Evolutionary conservation across 2,888 invertebrate species (phyloP), one percentile per base, ranked within the genome.

Genomic region (Magallana nippona): DNA sequence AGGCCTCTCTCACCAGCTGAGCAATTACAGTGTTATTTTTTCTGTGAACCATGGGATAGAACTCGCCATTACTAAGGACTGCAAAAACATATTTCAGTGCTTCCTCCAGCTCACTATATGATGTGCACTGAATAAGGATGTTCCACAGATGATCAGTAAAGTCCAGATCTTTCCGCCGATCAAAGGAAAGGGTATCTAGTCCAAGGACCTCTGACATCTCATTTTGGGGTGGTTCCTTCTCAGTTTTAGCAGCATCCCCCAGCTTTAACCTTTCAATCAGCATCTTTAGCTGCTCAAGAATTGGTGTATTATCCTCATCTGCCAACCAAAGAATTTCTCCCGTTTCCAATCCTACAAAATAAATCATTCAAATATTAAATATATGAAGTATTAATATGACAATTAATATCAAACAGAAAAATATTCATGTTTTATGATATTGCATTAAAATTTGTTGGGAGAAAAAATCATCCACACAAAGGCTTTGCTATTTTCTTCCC

Each of bases 61-160:
- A 86, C 15, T 91, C 89, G n/a, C 91, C 91, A 71, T 86, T 88
- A 63, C 89, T 88, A 32, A 92, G 80, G 10, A 88, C 89, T 22
- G 82, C 83, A 78, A 91, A 89, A 55, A 91, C 86, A 77, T 88
- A 88, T 81, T 88, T 86, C 10, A 92, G 85, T 56, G 89, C 85
- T 10, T 89, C 87, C 0, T 91, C 87, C 32, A 92, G 88, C 79
- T 91, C 91, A 15, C 85, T 79, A 44, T 89, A 90, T 1, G 91
- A 89, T 27, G 87, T 89, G 81, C 91, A 91, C 78, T 89, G 86
- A 32, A 85, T 87, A 78, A 92, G 83, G 57, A 91, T 84, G 80
- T 89, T 91, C 92, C 92, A 92, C 2, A 92, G 87, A 60, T 87
- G 88, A 60, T 92, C 92, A 2, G 91, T 91, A 79, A 92, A 92